These are phyloP conservation scores for Acholoe squamosa DNA, from an alignment of 2,888 invertebrate genomes.

Conservation along the genomic window DNA sequence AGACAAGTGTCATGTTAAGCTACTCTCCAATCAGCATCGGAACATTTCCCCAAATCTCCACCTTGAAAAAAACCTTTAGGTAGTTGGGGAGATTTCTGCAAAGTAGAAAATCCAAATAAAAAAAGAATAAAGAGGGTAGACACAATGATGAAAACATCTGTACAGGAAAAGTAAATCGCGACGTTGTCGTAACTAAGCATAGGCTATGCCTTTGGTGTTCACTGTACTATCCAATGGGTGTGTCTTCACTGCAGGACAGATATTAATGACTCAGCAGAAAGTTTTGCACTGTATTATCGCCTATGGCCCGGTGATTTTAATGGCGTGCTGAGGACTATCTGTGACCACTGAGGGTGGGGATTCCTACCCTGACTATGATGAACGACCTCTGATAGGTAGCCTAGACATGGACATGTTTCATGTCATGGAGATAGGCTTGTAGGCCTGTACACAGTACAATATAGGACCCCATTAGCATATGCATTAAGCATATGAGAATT, in stretches of 20 bases:
- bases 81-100: not conserved
- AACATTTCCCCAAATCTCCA: not conserved
- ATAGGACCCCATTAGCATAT: too few relatives aligned
- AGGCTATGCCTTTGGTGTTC: not conserved
- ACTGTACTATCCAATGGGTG: not conserved
- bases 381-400: not conserved
- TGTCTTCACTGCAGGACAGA: conserved; percentile 29
- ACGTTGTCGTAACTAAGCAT: too few relatives aligned
- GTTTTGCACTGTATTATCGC: conserved; percentile 23
- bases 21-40: too few relatives aligned
- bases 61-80: not conserved
- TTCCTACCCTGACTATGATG: not conserved
- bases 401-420: not conserved
- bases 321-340: conserved; percentile 45
- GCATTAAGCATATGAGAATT: too few relatives aligned
- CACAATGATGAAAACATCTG: too few relatives aligned
- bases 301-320: not conserved
- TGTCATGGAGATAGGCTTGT: conserved; percentile 8
- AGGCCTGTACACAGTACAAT: not conserved
- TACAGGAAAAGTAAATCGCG: too few relatives aligned
- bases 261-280: conserved; percentile 47
- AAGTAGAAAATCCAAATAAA: too few relatives aligned
- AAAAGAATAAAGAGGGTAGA: too few relatives aligned
- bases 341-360: not conserved
- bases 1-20: not conserved